Percentiles rank a stretch among this genome's conserved stretches.
Evolutionary conservation across 2,113 vertebrate species (phyloP).

Genomic region (Gambusia affinis): DNA sequence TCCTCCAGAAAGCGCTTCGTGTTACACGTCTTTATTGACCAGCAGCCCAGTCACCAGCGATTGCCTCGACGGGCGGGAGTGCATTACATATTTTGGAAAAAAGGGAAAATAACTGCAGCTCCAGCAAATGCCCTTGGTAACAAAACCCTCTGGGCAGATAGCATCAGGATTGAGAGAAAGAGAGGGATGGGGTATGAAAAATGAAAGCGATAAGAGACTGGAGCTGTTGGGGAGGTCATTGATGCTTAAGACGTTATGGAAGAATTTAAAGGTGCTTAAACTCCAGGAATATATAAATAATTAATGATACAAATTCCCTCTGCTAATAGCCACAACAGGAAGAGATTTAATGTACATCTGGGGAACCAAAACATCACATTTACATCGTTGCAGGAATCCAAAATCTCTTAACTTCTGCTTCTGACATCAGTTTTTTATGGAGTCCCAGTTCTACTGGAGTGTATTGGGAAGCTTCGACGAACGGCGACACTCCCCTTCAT

Average conservation of each 20-base stretch:
- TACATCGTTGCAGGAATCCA: too few species aligned
- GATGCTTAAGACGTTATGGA: not conserved
- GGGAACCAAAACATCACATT: too few species aligned
- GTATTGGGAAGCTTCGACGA: too few species aligned
- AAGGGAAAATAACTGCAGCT: conserved; percentile 46
- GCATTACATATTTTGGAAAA: conserved; percentile 40
- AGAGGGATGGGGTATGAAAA: not conserved
- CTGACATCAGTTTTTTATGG: too few species aligned
- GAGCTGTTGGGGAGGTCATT: not conserved
- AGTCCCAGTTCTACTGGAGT: too few species aligned
- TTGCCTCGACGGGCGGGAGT: conserved; percentile 13
- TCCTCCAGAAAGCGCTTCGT: conserved; percentile 24
- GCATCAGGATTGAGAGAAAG: conserved; percentile 24
- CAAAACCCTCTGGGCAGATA: conserved; percentile 56
- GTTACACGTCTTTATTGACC: conserved; percentile 40
- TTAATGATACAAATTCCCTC: too few species aligned
- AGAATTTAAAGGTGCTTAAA: too few species aligned
- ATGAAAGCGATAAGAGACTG: not conserved
- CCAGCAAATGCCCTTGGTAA: conserved; percentile 65
- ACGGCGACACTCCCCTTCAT: too few species aligned
- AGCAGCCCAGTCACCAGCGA: conserved; percentile 30
- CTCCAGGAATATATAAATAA: too few species aligned
- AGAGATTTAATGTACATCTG: too few species aligned
- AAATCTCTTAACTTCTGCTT: too few species aligned
- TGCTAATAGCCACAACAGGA: too few species aligned